These are phyloP conservation scores for Asbolus verrucosus DNA, from an alignment of 1,140 invertebrate genomes.

Conservation along the genomic window DNA sequence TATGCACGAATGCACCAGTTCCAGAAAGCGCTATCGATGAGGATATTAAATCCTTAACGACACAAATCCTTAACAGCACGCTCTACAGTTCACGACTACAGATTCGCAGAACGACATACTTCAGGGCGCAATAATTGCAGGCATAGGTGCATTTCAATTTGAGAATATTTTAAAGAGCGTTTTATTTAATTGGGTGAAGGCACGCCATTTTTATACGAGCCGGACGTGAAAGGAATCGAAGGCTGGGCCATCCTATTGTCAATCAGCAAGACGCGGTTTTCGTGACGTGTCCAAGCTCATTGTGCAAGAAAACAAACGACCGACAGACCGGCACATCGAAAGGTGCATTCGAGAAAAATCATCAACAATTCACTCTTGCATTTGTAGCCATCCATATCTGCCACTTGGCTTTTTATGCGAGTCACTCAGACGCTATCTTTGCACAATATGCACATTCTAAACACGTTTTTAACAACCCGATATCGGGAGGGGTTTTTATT, in stretches of 20 bases:
- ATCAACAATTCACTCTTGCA: constrained; percentile 31
- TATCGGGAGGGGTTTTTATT: constrained; percentile 4
- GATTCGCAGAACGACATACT: constrained; percentile 9
- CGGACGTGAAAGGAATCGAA: too few species aligned
- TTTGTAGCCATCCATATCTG: constrained; percentile 34
- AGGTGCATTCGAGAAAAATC: not conserved
- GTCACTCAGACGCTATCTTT: constrained; percentile 35
- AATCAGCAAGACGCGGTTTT: constrained; percentile 16
- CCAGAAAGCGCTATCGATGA: constrained; percentile 33
- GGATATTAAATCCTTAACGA: constrained; percentile 15
- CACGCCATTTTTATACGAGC: too few species aligned
- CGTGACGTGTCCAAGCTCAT: constrained; percentile 21
- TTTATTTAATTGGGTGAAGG: constrained; percentile 1
- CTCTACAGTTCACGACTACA: constrained; percentile 14
- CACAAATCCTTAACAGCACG: too few species aligned
- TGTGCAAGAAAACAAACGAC: constrained; percentile 30
- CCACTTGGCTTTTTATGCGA: constrained; percentile 12
- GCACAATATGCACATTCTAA: constrained; percentile 29
- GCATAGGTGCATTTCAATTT: not conserved
- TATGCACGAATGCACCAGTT: constrained; percentile 43
- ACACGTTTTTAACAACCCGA: constrained; percentile 11
- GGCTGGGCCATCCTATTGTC: constrained; percentile 5
- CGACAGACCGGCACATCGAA: too few species aligned
- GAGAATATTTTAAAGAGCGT: constrained; percentile 11
- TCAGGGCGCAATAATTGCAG: constrained; percentile 14